Evolutionary conservation across 2,113 vertebrate genomes (phyloP).

Genomic region (Pachypanchax playfairii): DNA sequence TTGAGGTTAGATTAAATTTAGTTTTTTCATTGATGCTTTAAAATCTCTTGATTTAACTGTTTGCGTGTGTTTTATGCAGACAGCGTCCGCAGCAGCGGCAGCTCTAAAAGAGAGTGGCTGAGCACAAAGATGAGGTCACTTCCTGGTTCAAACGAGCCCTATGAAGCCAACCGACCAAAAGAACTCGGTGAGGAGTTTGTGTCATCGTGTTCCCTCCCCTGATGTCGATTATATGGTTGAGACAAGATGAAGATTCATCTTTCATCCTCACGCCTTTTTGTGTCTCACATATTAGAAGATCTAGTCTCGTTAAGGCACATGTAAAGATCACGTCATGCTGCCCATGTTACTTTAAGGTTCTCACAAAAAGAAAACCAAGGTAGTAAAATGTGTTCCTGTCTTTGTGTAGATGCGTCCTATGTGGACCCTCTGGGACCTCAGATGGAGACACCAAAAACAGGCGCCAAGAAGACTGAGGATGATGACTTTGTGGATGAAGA

Average conservation of each 20-base stretch:
- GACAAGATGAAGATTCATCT: too few relatives aligned
- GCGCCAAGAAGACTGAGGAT: slow-evolving; percentile 84
- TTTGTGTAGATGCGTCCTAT: slow-evolving; percentile 89
- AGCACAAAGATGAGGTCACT: slow-evolving; percentile 86
- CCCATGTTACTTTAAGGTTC: too few relatives aligned
- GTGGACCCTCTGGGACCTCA: slow-evolving; percentile 92
- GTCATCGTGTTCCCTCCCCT: not conserved
- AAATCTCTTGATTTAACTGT: not conserved
- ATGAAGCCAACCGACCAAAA: slow-evolving; percentile 86
- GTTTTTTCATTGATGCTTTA: not conserved
- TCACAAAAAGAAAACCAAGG: too few relatives aligned
- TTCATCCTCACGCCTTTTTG: too few relatives aligned
- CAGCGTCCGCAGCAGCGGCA: slow-evolving; percentile 81
- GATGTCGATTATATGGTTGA: not conserved
- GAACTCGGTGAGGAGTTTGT: slow-evolving; percentile 84
- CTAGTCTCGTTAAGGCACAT: too few relatives aligned
- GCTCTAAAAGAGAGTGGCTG: slow-evolving; percentile 86
- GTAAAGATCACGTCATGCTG: too few relatives aligned
- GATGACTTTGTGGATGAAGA: slow-evolving; percentile 96
- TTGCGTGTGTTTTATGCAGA: slow-evolving; percentile 74
- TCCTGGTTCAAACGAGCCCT: slow-evolving; percentile 87
- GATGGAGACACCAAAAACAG: slow-evolving; percentile 92
- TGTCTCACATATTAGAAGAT: too few relatives aligned
- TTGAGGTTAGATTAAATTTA: too few relatives aligned
- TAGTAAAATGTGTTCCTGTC: too few relatives aligned